Evolutionary conservation across 2,797 vertebrate species (phyloP).

Genomic region (Aldrovandia affinis): DNA sequence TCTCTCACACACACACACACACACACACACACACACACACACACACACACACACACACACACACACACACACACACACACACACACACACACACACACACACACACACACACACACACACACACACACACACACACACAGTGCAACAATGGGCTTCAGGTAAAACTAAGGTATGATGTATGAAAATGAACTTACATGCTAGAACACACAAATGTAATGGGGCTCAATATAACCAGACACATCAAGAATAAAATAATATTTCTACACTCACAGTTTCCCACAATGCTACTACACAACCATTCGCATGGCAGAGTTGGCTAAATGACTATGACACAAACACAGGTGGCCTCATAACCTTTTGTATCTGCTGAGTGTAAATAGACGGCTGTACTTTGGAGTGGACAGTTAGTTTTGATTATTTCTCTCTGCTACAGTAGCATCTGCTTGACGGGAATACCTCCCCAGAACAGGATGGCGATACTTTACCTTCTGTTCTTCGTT

Average conservation of each 20-base stretch:
- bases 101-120: too few relatives aligned
- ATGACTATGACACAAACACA: constrained; percentile 25
- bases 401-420: constrained; percentile 30
- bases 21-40: constrained; percentile 39
- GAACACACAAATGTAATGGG: background rate
- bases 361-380: constrained; percentile 64
- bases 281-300: background rate
- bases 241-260: background rate
- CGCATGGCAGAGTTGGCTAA: background rate
- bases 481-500: constrained; percentile 53
- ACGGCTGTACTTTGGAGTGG: constrained; percentile 72
- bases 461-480: constrained; percentile 52
- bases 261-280: background rate
- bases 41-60: constrained; percentile 25
- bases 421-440: constrained; percentile 15
- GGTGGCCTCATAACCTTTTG: constrained; percentile 29
- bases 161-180: background rate
- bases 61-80: constrained; percentile 23
- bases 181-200: background rate
- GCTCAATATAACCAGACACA: background rate
- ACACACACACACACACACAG: background rate
- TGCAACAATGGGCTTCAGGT: background rate
- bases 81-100: too few relatives aligned
- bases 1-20: background rate
- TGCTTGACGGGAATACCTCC: constrained; percentile 8